Conservation (phyloP, 2,888 invertebrate genomes). For the Anthophora plumipes region DNA sequence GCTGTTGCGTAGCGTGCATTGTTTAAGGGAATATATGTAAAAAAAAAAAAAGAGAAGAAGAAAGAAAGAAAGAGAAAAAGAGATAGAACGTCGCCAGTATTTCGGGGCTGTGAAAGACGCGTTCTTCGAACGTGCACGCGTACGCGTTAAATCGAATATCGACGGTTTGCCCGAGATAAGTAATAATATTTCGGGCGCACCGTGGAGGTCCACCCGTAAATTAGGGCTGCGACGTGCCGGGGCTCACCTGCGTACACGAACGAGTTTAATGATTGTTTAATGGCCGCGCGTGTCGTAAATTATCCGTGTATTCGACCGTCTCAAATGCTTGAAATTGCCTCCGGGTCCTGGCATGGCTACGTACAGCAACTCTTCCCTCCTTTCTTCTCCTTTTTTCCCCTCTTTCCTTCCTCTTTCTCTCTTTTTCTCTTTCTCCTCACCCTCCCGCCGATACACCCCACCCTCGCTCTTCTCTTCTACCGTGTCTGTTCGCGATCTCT, state of each 20-base stretch:
- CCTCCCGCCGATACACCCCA: background rate
- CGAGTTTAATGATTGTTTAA: slow-evolving; percentile 85
- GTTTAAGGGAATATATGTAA: too few species aligned
- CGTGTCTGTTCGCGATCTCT: slow-evolving; percentile 41
- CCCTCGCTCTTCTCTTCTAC: slow-evolving; percentile 20
- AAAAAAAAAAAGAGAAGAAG: background rate
- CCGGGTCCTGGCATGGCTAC: slow-evolving; percentile 72
- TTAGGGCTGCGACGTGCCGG: slow-evolving; percentile 81
- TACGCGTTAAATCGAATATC: slow-evolving; percentile 63
- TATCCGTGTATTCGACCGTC: slow-evolving; percentile 83
- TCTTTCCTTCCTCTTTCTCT: slow-evolving; percentile 19
- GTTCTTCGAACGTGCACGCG: slow-evolving; percentile 15
- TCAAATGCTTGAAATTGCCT: slow-evolving; percentile 84
- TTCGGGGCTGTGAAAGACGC: background rate
- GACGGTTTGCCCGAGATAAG: slow-evolving; percentile 75
- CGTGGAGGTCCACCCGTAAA: slow-evolving; percentile 84
- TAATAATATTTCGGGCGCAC: slow-evolving; percentile 82
- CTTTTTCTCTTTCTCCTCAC: background rate
- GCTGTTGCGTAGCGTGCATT: too few species aligned
- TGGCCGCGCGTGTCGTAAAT: slow-evolving; percentile 84
- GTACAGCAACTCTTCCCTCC: slow-evolving; percentile 58
- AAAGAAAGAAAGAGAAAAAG: background rate
- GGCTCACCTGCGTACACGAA: slow-evolving; percentile 82
- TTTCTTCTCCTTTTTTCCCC: slow-evolving; percentile 44
- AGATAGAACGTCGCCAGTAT: background rate